Conservation (phyloP, 1,140 invertebrate species). For the Heliconius melpomene region DNA sequence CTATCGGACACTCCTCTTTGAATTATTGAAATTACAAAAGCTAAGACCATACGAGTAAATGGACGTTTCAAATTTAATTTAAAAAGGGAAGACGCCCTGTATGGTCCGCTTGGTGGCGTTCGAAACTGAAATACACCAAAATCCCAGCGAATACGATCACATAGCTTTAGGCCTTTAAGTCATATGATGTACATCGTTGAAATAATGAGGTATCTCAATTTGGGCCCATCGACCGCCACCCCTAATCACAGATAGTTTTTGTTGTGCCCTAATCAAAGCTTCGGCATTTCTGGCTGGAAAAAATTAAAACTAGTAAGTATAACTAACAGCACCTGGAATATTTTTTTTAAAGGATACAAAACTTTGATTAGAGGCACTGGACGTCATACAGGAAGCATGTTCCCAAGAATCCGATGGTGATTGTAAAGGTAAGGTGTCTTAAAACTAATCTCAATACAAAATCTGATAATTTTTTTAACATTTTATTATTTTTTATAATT, state of each 20-base stretch:
- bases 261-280: slow-evolving; percentile 55
- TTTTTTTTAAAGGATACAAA: slow-evolving; percentile 37
- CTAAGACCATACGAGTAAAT: slow-evolving; percentile 7
- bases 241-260: slow-evolving; percentile 59
- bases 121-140: slow-evolving; percentile 66
- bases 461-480: slow-evolving; percentile 72
- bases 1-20: slow-evolving; percentile 69
- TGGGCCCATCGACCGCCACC: slow-evolving; percentile 69
- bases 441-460: slow-evolving; percentile 67
- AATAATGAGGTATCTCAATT: slow-evolving; percentile 63
- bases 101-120: slow-evolving; percentile 61
- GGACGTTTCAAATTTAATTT: slow-evolving; percentile 10
- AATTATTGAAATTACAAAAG: slow-evolving; percentile 52
- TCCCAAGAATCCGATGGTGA: slow-evolving; percentile 61
- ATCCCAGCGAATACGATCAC: slow-evolving; percentile 66
- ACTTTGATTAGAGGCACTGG: slow-evolving; percentile 54
- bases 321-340: not conserved
- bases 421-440: slow-evolving; percentile 55
- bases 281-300: slow-evolving; percentile 24
- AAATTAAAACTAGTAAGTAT: not conserved
- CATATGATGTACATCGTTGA: slow-evolving; percentile 63
- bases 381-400: slow-evolving; percentile 53
- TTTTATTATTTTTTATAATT: slow-evolving; percentile 78
- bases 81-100: slow-evolving; percentile 56
- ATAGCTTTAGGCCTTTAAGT: slow-evolving; percentile 77